Evolutionary conservation across 2,888 invertebrate genomes (phyloP), one percentile per base, ranked within the genome.

Genomic region (Drosophila bunnanda): DNA sequence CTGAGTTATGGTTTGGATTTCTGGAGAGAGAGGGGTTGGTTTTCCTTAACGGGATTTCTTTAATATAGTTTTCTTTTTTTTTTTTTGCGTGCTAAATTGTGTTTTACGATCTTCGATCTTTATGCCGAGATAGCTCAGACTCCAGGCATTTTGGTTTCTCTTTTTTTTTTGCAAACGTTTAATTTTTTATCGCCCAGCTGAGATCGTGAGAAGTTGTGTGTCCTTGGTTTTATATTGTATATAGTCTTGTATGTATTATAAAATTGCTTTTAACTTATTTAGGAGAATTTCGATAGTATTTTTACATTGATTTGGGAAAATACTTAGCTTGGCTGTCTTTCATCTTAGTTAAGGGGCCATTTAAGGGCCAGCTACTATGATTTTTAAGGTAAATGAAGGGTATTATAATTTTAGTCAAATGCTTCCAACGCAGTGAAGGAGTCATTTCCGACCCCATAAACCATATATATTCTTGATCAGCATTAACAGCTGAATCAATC

Each of bases 191-290:
- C 85, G 32, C 28, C 12, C 0, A 15, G 20, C 3, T 7, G 6
- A 78, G 89, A 85, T 85, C 85, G 85, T 85, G 85, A 89, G 85
- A 85, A 85, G 70, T 68, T 58, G 58, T 64, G 28, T 46, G 46
- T 30, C 56, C 62, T 75, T 71, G 72, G 62, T 34, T 55, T 3
- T 8, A 13, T 4, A n/a, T 2, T 34, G 25, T 15, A 12, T 1
- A 12, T 39, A 20, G 17, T 12, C 2, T 17, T 10, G 1, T 5
- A 8, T 13, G 7, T 17, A 15, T 32, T 9, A 20, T 30, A 32
- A 15, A 20, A 20, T 3, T 15, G 0, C 0, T 13, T 13, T 8
- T 10, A 15, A 20, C 0, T 52, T 20, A 13, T 50, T 13, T 20
- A 10, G 2, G 0, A 34, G 0, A 20, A 34, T 13, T 8, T 50